Conservation (phyloP, 1,140 invertebrate species). For the Macrostomum lignano region DNA sequence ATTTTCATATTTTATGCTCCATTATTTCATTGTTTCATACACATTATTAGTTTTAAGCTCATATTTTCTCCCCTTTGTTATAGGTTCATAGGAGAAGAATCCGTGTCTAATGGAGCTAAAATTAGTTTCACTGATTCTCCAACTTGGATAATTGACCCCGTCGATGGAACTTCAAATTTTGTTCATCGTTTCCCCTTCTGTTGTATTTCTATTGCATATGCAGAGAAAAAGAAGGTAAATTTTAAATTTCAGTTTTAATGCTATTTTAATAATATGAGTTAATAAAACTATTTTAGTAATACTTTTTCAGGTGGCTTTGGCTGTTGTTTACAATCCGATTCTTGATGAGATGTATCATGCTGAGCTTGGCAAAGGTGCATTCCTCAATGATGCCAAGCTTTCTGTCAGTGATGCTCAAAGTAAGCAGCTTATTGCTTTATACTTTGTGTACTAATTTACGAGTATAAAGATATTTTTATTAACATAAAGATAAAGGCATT, state of each 20-base stretch:
- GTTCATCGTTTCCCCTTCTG: constrained; percentile 28
- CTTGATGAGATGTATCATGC: constrained; percentile 59
- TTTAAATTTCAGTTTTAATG: not conserved
- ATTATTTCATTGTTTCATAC: not conserved
- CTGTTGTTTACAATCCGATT: constrained; percentile 62
- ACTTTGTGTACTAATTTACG: too few relatives aligned
- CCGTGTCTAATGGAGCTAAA: constrained; percentile 41
- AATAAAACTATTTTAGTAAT: not conserved
- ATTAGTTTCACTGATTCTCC: constrained; percentile 51
- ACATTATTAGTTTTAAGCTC: not conserved
- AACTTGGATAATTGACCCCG: constrained; percentile 72
- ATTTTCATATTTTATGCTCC: not conserved
- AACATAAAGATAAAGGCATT: too few relatives aligned
- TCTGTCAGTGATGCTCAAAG: constrained; percentile 16
- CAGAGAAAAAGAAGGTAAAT: constrained; percentile 36
- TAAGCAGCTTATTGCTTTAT: constrained; percentile 9
- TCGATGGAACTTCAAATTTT: constrained; percentile 33
- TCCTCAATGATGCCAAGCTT: constrained; percentile 40
- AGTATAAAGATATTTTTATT: too few relatives aligned
- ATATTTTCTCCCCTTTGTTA: not conserved
- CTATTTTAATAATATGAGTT: not conserved
- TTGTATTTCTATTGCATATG: constrained; percentile 18
- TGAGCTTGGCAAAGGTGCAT: constrained; percentile 52
- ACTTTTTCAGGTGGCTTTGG: constrained; percentile 29
- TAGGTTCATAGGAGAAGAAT: constrained; percentile 90